Evolutionary conservation across 2,888 invertebrate genomes (phyloP), one percentile per base, ranked within the genome.

Genomic region (Sarcophaga variegata): DNA sequence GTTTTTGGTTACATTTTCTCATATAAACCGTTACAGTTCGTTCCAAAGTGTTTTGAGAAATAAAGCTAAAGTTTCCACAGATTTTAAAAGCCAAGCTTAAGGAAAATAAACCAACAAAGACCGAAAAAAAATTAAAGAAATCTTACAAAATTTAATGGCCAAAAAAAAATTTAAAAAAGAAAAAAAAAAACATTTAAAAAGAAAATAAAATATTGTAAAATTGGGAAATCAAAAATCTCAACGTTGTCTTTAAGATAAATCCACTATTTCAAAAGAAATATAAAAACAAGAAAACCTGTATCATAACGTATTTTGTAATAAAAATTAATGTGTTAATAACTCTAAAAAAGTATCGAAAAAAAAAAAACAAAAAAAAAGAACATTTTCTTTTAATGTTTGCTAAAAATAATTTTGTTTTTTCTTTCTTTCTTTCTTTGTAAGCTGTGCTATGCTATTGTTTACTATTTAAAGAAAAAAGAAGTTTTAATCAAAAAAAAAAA

Each of bases 361-460:
- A 64, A 22, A 20, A 47, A 14, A 1, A n/a, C n/a, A n/a, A 80
- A 86, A 83, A 27, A 27, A 17, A 14, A 54, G 17, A 54, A 54
- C 17, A 54, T 54, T 54, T 54, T 54, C 17, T 54, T 54, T 37
- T 37, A 37, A 37, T 37, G 37, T 79, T 75, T 79, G 76, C 78
- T 78, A 74, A 72, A 54, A 70, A 47, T 62, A 77, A 59, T 49
- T 37, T 49, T 64, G 62, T 62, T 59, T 76, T 17, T 20, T 27
- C 59, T 67, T 71, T 20, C 47, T 80, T 81, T 22, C 63, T 81
- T n/a, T 78, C 75, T 81, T 74, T 72, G 67, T 83, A 79, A 87
- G 77, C 87, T 82, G 87, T 84, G 84, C 84, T 84, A 87, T 84
- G 84, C 79, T 87, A 84, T 84, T 85, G 82, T 85, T 78, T 83